phyloP scores from a whole-genome alignment of 2,797 vertebrate genomes.

The Hydrophis major region DNA sequence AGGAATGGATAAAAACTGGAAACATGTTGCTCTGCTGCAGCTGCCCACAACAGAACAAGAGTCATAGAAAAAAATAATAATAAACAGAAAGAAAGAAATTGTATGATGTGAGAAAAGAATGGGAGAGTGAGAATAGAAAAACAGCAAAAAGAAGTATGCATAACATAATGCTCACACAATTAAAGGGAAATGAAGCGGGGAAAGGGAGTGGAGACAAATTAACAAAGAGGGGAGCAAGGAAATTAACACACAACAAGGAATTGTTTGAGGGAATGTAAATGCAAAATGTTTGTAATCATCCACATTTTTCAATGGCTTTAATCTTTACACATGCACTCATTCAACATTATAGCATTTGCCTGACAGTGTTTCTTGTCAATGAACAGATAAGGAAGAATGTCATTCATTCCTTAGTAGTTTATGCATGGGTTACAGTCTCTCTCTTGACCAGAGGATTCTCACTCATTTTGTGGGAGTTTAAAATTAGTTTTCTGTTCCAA shows the following conservation, averaged over 20 bases:
- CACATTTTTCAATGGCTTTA: not conserved
- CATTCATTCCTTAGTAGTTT: not conserved
- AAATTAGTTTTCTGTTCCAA: not conserved
- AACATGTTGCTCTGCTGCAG: slow-evolving; percentile 22
- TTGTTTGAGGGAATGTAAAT: not conserved
- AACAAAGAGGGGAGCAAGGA: slow-evolving; percentile 14
- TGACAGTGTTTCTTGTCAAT: slow-evolving; percentile 26
- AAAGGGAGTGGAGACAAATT: slow-evolving; percentile 19
- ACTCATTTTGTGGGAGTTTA: not conserved
- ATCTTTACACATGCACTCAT: slow-evolving; percentile 29
- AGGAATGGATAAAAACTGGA: slow-evolving; percentile 42
- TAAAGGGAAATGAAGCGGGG: slow-evolving; percentile 32
- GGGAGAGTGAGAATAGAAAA: slow-evolving; percentile 49
- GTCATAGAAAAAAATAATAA: not conserved
- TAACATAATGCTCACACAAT: not conserved
- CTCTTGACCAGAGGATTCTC: not conserved
- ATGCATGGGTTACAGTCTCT: not conserved
- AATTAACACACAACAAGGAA: slow-evolving; percentile 8
- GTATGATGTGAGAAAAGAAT: slow-evolving; percentile 47
- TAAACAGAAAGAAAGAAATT: slow-evolving; percentile 28
- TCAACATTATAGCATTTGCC: slow-evolving; percentile 33
- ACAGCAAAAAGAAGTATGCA: slow-evolving; percentile 46
- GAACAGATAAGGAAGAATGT: not conserved
- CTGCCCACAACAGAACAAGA: slow-evolving; percentile 51
- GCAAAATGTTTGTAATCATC: not conserved